Percentiles rank a stretch among this genome's conserved stretches.
These are phyloP conservation scores for Penelope pileata DNA, from an alignment of 2,113 vertebrate species.

Conservation along the genomic window DNA sequence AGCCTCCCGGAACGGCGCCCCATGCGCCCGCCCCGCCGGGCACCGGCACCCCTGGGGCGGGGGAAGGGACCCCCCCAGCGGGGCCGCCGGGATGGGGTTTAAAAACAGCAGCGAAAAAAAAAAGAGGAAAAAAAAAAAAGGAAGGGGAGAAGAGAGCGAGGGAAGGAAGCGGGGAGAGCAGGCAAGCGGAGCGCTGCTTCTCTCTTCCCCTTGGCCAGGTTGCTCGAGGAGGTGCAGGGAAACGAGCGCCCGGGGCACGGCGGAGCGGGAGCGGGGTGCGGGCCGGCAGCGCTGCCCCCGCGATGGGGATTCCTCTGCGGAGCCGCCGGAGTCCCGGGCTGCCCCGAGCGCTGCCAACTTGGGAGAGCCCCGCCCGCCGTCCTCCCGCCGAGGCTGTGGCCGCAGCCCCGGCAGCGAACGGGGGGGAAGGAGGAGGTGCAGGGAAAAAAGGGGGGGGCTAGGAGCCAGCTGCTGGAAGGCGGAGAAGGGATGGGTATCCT, in stretches of 20 bases:
- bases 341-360: constrained; percentile 59
- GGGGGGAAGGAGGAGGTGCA: constrained; percentile 21
- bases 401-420: constrained; percentile 20
- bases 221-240: not conserved
- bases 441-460: not conserved
- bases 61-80: not conserved
- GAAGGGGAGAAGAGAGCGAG: not conserved
- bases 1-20: constrained; percentile 16
- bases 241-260: not conserved
- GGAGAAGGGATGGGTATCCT: constrained; percentile 45
- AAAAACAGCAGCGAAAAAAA: not conserved
- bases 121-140: not conserved
- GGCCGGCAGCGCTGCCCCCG: not conserved
- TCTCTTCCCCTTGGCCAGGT: not conserved
- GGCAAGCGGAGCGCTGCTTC: not conserved
- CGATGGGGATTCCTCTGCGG: not conserved
- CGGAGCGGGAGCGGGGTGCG: not conserved
- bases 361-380: constrained; percentile 7
- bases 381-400: constrained; percentile 31
- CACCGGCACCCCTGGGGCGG: not conserved
- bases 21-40: constrained; percentile 34
- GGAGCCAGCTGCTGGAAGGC: constrained; percentile 46
- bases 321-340: not conserved
- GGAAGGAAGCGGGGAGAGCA: not conserved
- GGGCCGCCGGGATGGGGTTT: not conserved